A percentile compares a stretch with the other conserved stretches of the same genome.
These are phyloP conservation scores for Colostygia pectinataria DNA, from an alignment of 2,888 invertebrate genomes.

Conservation along the genomic window DNA sequence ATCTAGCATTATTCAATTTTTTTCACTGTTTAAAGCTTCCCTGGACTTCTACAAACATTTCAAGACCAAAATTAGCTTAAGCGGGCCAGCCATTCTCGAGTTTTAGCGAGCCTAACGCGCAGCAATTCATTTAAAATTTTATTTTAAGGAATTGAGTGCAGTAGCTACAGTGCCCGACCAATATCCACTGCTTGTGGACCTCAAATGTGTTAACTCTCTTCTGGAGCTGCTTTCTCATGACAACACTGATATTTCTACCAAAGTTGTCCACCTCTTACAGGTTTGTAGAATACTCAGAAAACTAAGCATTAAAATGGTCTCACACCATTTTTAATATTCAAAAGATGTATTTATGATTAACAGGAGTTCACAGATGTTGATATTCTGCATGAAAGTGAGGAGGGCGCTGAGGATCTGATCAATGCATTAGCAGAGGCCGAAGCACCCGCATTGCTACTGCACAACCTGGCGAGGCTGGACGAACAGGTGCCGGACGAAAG, in stretches of 20 bases:
- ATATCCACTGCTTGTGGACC: slow-evolving; percentile 94
- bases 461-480: slow-evolving; percentile 96
- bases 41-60: no score
- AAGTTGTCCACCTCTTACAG: slow-evolving; percentile 87
- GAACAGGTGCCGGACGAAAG: slow-evolving; percentile 96
- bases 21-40: no score
- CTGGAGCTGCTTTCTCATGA: slow-evolving; percentile 97
- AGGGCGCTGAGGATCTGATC: slow-evolving; percentile 93
- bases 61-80: no score
- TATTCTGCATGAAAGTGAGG: slow-evolving; percentile 96
- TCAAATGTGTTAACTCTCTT: slow-evolving; percentile 94
- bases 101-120: no score
- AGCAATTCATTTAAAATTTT: no score
- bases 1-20: no score
- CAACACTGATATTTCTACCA: slow-evolving; percentile 95
- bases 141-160: slow-evolving; percentile 93
- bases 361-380: slow-evolving; percentile 98
- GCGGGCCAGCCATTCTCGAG: no score
- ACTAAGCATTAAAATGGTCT: no score
- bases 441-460: slow-evolving; percentile 93
- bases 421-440: slow-evolving; percentile 95
- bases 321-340: neutral
- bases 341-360: neutral
- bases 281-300: no score
- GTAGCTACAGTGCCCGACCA: slow-evolving; percentile 98